Base-by-base conservation (phyloP, 2,888 invertebrate genomes). In the Capitulum mitella region DNA sequence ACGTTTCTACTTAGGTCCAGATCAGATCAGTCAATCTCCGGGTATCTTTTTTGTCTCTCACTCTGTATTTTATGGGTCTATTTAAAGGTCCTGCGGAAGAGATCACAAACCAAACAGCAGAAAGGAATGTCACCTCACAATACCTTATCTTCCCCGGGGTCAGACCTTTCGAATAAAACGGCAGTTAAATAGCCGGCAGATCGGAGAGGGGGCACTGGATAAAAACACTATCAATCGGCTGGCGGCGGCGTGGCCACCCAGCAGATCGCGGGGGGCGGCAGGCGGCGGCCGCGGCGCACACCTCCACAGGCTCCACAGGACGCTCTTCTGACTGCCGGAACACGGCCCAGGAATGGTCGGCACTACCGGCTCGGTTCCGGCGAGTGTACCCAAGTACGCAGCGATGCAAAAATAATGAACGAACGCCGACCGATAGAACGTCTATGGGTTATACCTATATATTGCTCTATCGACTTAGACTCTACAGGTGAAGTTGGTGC, bases 141-240 rank as follows among this genome's bases (percentile, higher is more conserved):
- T 54, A 26, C 26, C 54, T 22, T 26, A 19, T 54, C 26, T 22
- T 22, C 54, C 26, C 22, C 26, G 26, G 26, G 58, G 10, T n/a
- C 58, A 5, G 58, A 10, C n/a, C 10, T 58, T 29, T 29, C 12
- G 58, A 58, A 58, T 58, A 58, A 58, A 58, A 58, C 58, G 58
- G 58, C 58, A 58, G 29, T 58, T 58, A 58, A 58, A 58, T 8
- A 26, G 58, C n/a, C 10, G n/a, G 29, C 58, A 29, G 29, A 29
- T 29, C 58, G n/a, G 58, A 43, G n/a, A 10, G 58, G n/a, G 2
- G 29, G 10, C 29, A n/a, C n/a, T 29, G 58, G 58, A 58, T 58
- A 58, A 58, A 58, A 58, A 58, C 58, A 58, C 29, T 58, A 58
- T 58, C 58, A 58, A 58, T 58, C 58, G 58, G 58, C 58, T 5